Evolutionary conservation across 2,888 invertebrate genomes (phyloP), one percentile per base, ranked within the genome.

Genomic region (Hemistola chrysoprasaria): DNA sequence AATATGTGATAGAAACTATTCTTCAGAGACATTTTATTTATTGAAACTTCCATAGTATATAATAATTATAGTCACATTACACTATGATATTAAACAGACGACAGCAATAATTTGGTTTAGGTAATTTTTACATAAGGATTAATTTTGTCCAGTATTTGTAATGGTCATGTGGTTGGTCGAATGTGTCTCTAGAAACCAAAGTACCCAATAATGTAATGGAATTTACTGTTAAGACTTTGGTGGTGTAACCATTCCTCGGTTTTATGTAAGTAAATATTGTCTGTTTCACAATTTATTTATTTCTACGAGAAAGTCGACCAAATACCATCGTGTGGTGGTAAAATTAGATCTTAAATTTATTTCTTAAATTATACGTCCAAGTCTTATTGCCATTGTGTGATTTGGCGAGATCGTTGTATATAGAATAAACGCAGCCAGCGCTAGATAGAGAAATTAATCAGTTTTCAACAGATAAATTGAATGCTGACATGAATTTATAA

Each of bases 1-100:
- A n/a, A 87, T 77, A 86, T 88, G 88, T 88, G 88, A 88, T 88
- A 88, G 81, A 86, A 81, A 84, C 77, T 83, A 72, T 82, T 82
- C 82, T 87, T 72, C 84, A 86, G 83, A 87, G 78, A 84, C 85
- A 78, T 88, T 85, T 87, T 88, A 87, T 86, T 87, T 88, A 88
- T 80, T 78, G 71, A 86, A 76, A 74, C 83, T 83, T 78, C 85
- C 83, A 84, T 86, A 87, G 82, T n/a, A n/a, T n/a, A 52, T 81
- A 73, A 79, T 77, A 70, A 76, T 74, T 72, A 75, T 76, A 77
- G 75, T 71, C 73, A 71, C 78, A 73, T 64, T 73, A 70, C 78
- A 77, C 65, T 71, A 67, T 69, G 57, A 68, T 73, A 40, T 35
- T 48, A 66, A 71, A 75, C 67, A 70, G 68, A 71, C 59, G 51